A percentile compares a stretch with the other conserved stretches of the same genome.
phyloP scores from a whole-genome alignment of 1,140 invertebrate species.

The Acyrthosiphon pisum region DNA sequence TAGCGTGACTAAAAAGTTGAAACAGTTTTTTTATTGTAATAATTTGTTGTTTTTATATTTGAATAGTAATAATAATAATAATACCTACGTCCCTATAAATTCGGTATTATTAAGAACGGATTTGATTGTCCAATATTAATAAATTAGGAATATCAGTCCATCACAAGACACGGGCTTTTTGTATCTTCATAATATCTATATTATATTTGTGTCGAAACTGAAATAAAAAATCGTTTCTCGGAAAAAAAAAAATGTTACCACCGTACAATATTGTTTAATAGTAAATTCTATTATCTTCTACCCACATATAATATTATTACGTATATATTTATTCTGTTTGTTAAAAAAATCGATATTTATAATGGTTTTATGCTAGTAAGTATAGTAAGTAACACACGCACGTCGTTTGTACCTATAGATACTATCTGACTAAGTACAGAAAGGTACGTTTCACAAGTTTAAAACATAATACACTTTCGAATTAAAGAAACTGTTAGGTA shows the following conservation, averaged over 20 bases:
- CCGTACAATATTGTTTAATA: neutral
- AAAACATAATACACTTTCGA: neutral
- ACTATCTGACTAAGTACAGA: neutral
- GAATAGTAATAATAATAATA: too few species aligned
- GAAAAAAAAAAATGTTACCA: neutral
- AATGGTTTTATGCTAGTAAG: neutral
- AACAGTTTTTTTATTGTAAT: neutral
- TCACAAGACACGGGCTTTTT: too few species aligned
- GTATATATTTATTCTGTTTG: neutral
- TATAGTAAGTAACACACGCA: neutral
- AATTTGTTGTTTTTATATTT: neutral
- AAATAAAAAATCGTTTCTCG: neutral
- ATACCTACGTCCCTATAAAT: too few species aligned
- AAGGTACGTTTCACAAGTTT: neutral
- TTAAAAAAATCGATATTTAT: neutral
- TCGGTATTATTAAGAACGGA: too few species aligned
- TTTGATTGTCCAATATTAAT: too few species aligned
- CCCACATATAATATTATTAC: neutral
- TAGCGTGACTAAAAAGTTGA: neutral
- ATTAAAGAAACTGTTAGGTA: neutral
- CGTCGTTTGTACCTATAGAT: neutral
- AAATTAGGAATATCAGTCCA: too few species aligned
- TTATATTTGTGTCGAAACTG: neutral
- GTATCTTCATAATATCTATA: too few species aligned
- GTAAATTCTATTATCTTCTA: neutral